Evolutionary conservation across 2,888 invertebrate species (phyloP), one percentile per base, ranked within the genome.

Genomic region (Cerceris ruficornis): DNA sequence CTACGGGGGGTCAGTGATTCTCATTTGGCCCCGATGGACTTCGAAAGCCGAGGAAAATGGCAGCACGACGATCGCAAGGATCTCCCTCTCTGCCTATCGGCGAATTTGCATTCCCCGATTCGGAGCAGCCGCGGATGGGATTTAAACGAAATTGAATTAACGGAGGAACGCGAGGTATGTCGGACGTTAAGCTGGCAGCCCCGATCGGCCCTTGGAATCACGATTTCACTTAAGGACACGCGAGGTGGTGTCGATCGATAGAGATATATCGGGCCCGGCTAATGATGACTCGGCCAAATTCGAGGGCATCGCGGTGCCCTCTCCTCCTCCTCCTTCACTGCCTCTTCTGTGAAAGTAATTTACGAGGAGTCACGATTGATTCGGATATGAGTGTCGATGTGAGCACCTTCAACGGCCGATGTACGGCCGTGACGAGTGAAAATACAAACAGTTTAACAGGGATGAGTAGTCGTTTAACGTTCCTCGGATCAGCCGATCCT

Each of bases 381-480:
- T 85, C 82, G 86, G 85, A 64, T 71, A 81, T 82, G 82, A 85
- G 87, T 88, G 88, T 89, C 85, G 88, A 88, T 88, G 89, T 87
- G 87, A 88, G 88, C 87, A 88, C 87, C 89, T 86, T 86, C 83
- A 83, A 87, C 83, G 84, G 77, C 80, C 86, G 84, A 86, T 85
- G 85, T 85, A 82, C 28, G 28, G 84, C 86, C 89, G 90, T 91
- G 91, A 90, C 90, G 90, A 91, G 90, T 90, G 89, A 90, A 90
- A 91, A 91, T 91, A 90, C 89, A 91, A 90, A 90, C 90, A 90
- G 88, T 90, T 90, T 91, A 90, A 90, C 89, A 86, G 88, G 90
- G 90, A 90, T 91, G 91, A 91, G 89, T 90, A 88, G 89, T 87
- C 90, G 86, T 90, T 91, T 88, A 88, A 79, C 86, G 89, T 90